Conservation (phyloP, 2,797 vertebrate species). For the Knipowitschia caucasica region DNA sequence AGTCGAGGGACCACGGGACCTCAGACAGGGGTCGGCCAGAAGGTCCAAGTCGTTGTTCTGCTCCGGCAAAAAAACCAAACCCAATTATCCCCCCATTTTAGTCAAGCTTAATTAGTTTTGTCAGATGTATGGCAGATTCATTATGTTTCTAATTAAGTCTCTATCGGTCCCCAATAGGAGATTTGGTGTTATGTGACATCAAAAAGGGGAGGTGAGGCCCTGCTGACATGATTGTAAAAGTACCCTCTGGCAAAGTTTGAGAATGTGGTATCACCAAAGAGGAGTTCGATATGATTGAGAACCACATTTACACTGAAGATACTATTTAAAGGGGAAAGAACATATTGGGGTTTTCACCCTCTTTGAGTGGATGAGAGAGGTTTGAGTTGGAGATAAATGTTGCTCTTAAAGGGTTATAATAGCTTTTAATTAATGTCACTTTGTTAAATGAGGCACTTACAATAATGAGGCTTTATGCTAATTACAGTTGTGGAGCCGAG, state of each 20-base stretch:
- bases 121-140: constrained; percentile 77
- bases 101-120: constrained; percentile 77
- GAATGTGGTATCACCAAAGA: constrained; percentile 50
- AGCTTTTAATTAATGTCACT: constrained; percentile 3
- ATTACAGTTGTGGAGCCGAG: not conserved
- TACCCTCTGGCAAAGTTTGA: constrained; percentile 63
- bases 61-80: constrained; percentile 64
- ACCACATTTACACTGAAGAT: not conserved
- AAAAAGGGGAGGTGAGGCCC: constrained; percentile 57
- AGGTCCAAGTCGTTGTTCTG: constrained; percentile 53
- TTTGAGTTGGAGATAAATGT: not conserved
- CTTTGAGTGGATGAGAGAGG: not conserved
- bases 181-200: constrained; percentile 74
- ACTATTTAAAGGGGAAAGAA: not conserved
- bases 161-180: constrained; percentile 71
- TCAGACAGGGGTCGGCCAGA: constrained; percentile 28
- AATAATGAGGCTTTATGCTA: not conserved
- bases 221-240: constrained; percentile 59
- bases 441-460: not conserved
- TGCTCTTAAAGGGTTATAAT: not conserved
- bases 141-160: constrained; percentile 82
- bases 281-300: constrained; percentile 1
- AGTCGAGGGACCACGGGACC: constrained; percentile 39
- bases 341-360: not conserved
- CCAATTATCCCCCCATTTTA: constrained; percentile 72